Evolutionary conservation across 1,140 invertebrate genomes (phyloP), one percentile per base, ranked within the genome.

Genomic region (Lasioglossum baleicum): DNA sequence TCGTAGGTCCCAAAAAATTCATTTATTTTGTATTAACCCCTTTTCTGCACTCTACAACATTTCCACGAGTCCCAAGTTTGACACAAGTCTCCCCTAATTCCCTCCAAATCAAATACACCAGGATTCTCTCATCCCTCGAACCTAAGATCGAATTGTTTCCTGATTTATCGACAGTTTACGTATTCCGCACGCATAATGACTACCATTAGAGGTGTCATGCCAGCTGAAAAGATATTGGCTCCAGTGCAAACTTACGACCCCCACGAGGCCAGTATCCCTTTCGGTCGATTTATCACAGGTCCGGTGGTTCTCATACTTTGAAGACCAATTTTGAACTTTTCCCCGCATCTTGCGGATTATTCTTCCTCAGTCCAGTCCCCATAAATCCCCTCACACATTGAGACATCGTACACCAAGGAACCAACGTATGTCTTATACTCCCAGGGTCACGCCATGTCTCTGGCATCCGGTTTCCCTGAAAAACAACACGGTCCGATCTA

Each of bases 271-370:
- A 63, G 17, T 80, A 68, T 71, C 73, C 75, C 61, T 72, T 67
- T 69, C 64, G 63, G 11, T 74, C 82, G 72, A 85, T 85, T 86
- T 74, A 80, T 86, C 65, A 64, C 51, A n/a, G 64, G 69, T 44
- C 60, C 31, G 64, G 31, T 69, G 35, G 10, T 48, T 64, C 42
- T 42, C 74, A n/a, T 65, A 76, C 31, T 82, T 86, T 63, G 60
- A 83, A 71, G 48, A 74, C 73, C 73, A 86, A 85, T 85, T 85
- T 85, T 72, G 22, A 86, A 86, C 51, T 86, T 83, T 85, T 31
- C 72, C 22, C 61, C 53, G 64, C 74, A 76, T 68, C 56, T 51
- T 48, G 69, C 68, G 81, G 53, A 86, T 83, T 71, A 83, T 86
- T 76, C 73, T 73, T 68, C 31, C 69, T 40, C 48, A 82, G 85